Evolutionary conservation across 1,140 invertebrate genomes (phyloP).

Genomic region (Wiebesia pumilae): DNA sequence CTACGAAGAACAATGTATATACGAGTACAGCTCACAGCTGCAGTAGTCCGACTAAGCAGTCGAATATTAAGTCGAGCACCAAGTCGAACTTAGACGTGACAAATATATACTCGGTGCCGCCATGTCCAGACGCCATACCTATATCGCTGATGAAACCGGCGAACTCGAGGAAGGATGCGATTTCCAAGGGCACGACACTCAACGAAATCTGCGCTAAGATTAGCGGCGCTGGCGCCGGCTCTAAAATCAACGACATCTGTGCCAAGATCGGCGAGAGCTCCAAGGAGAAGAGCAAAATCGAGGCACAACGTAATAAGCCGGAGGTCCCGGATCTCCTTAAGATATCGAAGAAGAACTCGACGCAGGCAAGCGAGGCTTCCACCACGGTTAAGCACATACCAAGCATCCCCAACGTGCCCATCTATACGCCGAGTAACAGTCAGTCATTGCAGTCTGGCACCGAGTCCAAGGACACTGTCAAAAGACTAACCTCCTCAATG

Average conservation of each 20-base stretch:
- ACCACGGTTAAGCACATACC: slow-evolving; percentile 63
- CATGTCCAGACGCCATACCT: slow-evolving; percentile 72
- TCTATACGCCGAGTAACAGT: slow-evolving; percentile 66
- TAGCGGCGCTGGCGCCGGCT: slow-evolving; percentile 60
- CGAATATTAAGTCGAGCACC: slow-evolving; percentile 25
- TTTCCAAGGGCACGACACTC: slow-evolving; percentile 65
- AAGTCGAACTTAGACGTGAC: slow-evolving; percentile 29
- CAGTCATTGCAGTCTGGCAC: slow-evolving; percentile 13
- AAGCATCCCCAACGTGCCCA: slow-evolving; percentile 70
- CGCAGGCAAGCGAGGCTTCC: background rate
- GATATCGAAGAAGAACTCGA: slow-evolving; percentile 66
- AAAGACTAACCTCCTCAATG: slow-evolving; percentile 20
- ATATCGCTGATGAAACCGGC: slow-evolving; percentile 69
- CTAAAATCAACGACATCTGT: slow-evolving; percentile 73
- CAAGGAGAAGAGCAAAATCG: slow-evolving; percentile 70
- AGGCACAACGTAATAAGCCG: slow-evolving; percentile 60
- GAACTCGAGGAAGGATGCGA: slow-evolving; percentile 65
- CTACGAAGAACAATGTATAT: slow-evolving; percentile 60
- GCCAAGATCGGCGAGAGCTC: slow-evolving; percentile 72
- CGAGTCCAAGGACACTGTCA: slow-evolving; percentile 35
- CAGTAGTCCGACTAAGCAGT: slow-evolving; percentile 26
- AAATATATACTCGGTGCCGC: slow-evolving; percentile 61
- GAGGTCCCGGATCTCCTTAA: slow-evolving; percentile 71
- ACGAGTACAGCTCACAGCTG: slow-evolving; percentile 39
- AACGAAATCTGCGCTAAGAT: slow-evolving; percentile 70